Conservation (phyloP, 1,140 invertebrate species). For the Bathynomus jamesi region DNA sequence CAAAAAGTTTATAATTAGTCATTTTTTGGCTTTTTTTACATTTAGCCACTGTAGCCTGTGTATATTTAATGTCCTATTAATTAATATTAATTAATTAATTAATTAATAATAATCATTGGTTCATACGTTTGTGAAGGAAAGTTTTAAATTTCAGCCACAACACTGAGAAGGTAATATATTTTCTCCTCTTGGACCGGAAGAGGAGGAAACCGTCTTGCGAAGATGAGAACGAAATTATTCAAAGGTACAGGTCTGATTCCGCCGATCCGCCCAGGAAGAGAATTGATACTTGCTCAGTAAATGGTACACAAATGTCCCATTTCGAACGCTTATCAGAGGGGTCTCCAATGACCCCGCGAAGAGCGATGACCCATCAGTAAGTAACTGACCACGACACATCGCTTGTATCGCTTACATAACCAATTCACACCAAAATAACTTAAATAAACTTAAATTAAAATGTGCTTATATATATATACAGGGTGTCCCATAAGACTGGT, state of each 20-base stretch:
- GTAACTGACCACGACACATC: too few species aligned
- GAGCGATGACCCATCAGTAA: conserved; percentile 66
- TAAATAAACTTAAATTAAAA: too few species aligned
- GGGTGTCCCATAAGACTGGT: too few species aligned
- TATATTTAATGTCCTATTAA: too few species aligned
- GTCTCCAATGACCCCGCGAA: conserved; percentile 82
- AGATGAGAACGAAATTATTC: conserved; percentile 79
- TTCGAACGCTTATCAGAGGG: conserved; percentile 93
- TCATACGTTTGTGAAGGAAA: too few species aligned
- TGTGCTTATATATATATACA: too few species aligned
- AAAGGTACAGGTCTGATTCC: conserved; percentile 50
- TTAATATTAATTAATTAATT: too few species aligned
- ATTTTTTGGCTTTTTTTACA: too few species aligned
- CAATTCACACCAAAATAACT: background rate
- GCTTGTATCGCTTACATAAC: background rate
- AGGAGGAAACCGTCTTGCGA: conserved; percentile 88
- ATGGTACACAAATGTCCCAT: conserved; percentile 70
- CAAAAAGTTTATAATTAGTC: too few species aligned
- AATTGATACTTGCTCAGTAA: conserved; percentile 84
- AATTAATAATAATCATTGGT: too few species aligned
- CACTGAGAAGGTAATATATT: conserved; percentile 99
- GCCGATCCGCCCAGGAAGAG: conserved; percentile 85
- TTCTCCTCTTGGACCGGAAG: conserved; percentile 92
- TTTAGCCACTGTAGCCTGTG: too few species aligned
- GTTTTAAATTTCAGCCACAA: conserved; percentile 88